phyloP scores from a whole-genome alignment of 2,888 invertebrate genomes.

The Andrena marginata region DNA sequence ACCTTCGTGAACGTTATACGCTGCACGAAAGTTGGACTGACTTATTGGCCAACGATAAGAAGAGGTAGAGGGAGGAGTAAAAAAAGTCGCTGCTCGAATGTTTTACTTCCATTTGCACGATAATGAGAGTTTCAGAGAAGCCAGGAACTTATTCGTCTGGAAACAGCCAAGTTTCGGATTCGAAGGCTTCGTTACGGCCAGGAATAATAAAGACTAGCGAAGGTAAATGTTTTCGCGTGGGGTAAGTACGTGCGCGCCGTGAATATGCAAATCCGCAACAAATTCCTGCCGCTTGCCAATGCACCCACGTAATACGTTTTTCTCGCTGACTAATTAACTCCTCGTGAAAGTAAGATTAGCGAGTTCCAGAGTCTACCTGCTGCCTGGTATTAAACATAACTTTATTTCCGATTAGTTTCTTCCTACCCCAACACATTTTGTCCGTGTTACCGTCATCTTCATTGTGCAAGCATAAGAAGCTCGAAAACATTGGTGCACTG shows the following conservation, averaged over 20 bases:
- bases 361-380: conserved; percentile 66
- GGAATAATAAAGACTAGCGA: conserved; percentile 75
- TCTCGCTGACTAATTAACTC: conserved; percentile 75
- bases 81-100: conserved; percentile 41
- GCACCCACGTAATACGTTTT: conserved; percentile 72
- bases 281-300: conserved; percentile 70
- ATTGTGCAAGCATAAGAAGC: background rate
- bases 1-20: background rate
- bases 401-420: conserved; percentile 71
- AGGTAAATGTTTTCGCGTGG: conserved; percentile 74
- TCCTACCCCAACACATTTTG: background rate
- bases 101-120: conserved; percentile 69
- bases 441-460: conserved; percentile 1
- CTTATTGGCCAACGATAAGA: conserved; percentile 44
- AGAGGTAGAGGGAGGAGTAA: background rate
- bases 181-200: conserved; percentile 67
- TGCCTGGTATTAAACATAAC: conserved; percentile 58
- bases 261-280: conserved; percentile 79
- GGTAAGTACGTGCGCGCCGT: conserved; percentile 73
- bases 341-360: conserved; percentile 78
- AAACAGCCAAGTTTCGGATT: conserved; percentile 72
- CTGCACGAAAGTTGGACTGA: conserved; percentile 8
- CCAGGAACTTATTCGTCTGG: conserved; percentile 65
- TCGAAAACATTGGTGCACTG: background rate
- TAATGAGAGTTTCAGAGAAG: conserved; percentile 67